These are phyloP conservation scores for Dromius quadrimaculatus DNA, from an alignment of 2,888 invertebrate species.

Conservation along the genomic window DNA sequence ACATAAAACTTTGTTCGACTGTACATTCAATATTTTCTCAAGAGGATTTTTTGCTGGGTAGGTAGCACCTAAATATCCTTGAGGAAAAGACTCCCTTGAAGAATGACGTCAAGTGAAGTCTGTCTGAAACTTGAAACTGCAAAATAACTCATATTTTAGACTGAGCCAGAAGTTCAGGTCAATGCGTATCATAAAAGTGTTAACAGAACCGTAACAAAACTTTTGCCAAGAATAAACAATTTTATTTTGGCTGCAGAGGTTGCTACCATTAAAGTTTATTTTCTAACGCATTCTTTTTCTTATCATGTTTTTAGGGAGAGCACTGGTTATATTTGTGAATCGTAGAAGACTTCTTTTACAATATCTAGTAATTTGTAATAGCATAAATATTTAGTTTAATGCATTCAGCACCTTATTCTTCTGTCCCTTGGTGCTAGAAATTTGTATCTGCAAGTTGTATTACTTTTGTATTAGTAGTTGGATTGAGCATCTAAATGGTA, in stretches of 20 bases:
- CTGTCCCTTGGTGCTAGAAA: too few relatives aligned
- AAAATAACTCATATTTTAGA: slow-evolving; percentile 49
- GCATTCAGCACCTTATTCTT: too few relatives aligned
- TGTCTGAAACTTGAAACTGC: slow-evolving; percentile 44
- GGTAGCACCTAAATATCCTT: not conserved
- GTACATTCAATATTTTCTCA: too few relatives aligned
- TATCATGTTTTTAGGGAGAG: slow-evolving; percentile 18
- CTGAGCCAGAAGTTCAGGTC: slow-evolving; percentile 45
- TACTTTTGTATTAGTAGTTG: too few relatives aligned
- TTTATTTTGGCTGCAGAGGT: slow-evolving; percentile 39
- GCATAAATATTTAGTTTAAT: too few relatives aligned
- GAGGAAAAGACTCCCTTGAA: not conserved
- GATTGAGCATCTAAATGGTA: too few relatives aligned
- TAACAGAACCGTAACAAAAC: slow-evolving; percentile 49
- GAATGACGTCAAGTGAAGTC: slow-evolving; percentile 19
- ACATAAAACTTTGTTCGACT: too few relatives aligned
- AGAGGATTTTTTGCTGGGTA: too few relatives aligned
- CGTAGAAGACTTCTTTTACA: too few relatives aligned
- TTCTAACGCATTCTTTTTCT: slow-evolving; percentile 11
- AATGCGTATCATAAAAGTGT: slow-evolving; percentile 49
- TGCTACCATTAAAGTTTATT: slow-evolving; percentile 12
- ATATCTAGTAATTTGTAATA: too few relatives aligned
- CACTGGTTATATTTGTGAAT: too few relatives aligned
- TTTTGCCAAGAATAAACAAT: slow-evolving; percentile 47
- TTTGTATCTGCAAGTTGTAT: too few relatives aligned